A percentile compares a stretch with the other conserved stretches of the same genome.
phyloP scores from a whole-genome alignment of 2,888 invertebrate species.

The Temnothorax unifasciatus region DNA sequence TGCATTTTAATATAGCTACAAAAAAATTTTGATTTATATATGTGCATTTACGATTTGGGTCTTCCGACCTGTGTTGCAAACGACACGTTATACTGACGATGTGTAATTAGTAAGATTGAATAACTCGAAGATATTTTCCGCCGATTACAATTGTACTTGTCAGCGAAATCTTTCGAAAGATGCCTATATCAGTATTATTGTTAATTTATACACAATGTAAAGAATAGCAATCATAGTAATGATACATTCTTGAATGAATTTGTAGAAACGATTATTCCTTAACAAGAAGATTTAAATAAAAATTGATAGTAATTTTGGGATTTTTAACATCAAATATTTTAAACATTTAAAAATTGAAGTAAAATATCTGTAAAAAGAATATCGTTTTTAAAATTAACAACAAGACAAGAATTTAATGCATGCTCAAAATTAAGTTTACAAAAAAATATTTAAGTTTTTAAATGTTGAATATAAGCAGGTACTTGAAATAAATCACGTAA shows the following conservation, averaged over 20 bases:
- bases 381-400: conserved; percentile 3
- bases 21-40: background rate
- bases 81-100: background rate
- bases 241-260: conserved; percentile 32
- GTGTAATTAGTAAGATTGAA: conserved; percentile 10
- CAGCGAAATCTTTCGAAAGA: conserved; percentile 62
- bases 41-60: background rate
- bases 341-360: background rate
- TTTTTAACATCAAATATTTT: background rate
- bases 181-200: conserved; percentile 78
- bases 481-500: background rate
- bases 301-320: background rate
- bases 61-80: conserved; percentile 8
- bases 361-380: background rate
- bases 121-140: background rate
- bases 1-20: background rate
- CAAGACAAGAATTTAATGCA: background rate
- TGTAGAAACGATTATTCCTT: conserved; percentile 14
- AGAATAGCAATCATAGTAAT: background rate
- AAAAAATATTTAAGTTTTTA: background rate
- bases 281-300: background rate
- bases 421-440: background rate
- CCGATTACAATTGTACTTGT: conserved; percentile 9
- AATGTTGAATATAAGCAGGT: background rate
- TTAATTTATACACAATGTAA: conserved; percentile 41